Conservation (phyloP, 2,797 vertebrate genomes). For the Scolopax rusticola region DNA sequence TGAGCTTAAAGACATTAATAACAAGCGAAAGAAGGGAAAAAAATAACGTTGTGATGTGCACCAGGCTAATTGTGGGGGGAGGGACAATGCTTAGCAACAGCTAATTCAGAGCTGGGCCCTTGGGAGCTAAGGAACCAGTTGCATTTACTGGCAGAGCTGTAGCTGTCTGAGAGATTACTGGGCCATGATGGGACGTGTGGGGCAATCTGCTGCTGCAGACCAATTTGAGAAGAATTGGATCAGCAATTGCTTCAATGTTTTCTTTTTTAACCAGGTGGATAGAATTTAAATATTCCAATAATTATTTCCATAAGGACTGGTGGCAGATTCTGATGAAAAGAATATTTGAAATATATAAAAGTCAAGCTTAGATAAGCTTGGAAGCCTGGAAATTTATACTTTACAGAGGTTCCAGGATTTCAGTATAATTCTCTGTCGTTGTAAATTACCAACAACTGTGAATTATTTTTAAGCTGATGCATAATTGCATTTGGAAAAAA, state of each 20-base stretch:
- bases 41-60: neutral
- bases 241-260: neutral
- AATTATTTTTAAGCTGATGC: neutral
- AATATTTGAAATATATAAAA: neutral
- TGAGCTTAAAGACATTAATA: neutral
- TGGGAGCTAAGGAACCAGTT: neutral
- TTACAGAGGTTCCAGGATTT: neutral
- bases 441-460: neutral
- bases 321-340: neutral
- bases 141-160: slow-evolving; percentile 44
- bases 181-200: neutral
- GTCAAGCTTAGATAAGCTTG: neutral
- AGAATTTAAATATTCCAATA: neutral
- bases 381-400: neutral
- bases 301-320: neutral
- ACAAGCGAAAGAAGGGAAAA: neutral
- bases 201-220: neutral
- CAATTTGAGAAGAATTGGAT: neutral
- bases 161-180: slow-evolving; percentile 3
- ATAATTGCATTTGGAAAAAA: neutral
- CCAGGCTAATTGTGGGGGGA: neutral
- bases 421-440: neutral
- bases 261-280: neutral
- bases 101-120: slow-evolving; percentile 1
- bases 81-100: neutral